These are phyloP conservation scores for Neria commutata DNA, from an alignment of 2,888 invertebrate genomes.

Conservation along the genomic window DNA sequence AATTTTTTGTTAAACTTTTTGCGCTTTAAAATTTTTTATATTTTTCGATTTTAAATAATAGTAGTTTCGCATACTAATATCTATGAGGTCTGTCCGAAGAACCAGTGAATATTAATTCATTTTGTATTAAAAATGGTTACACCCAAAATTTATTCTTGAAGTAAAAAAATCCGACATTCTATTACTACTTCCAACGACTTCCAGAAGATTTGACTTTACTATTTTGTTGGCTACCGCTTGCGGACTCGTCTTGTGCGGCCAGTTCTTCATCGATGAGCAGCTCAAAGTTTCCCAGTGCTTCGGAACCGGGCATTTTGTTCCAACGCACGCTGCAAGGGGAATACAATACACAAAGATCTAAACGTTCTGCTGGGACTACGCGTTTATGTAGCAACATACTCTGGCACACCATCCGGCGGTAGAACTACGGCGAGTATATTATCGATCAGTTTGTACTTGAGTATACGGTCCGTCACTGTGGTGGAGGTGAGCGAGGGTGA, in stretches of 20 bases:
- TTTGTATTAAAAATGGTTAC: no score
- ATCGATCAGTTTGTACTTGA: slow-evolving; percentile 92
- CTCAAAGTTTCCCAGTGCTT: slow-evolving; percentile 84
- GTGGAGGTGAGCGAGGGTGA: slow-evolving; percentile 93
- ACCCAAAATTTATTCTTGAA: no score
- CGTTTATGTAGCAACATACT: slow-evolving; percentile 56
- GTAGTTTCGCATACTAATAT: no score
- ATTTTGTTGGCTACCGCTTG: slow-evolving; percentile 18
- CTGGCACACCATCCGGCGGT: slow-evolving; percentile 86
- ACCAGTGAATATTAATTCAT: no score
- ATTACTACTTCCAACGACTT: slow-evolving; percentile 55
- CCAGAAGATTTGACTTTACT: slow-evolving; percentile 28
- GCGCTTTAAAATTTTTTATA: no score
- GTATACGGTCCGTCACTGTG: slow-evolving; percentile 89
- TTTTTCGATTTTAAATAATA: no score
- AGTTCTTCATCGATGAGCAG: slow-evolving; percentile 83
- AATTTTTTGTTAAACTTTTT: no score
- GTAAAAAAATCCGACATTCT: not conserved
- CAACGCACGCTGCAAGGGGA: slow-evolving; percentile 68
- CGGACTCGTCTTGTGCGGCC: slow-evolving; percentile 68
- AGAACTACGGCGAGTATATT: slow-evolving; percentile 88
- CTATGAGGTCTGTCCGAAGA: no score
- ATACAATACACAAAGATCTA: not conserved
- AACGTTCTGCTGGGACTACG: not conserved
- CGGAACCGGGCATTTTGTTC: slow-evolving; percentile 79